These are phyloP conservation scores for Cherax quadricarinatus DNA, from an alignment of 1,140 invertebrate genomes.

Conservation along the genomic window DNA sequence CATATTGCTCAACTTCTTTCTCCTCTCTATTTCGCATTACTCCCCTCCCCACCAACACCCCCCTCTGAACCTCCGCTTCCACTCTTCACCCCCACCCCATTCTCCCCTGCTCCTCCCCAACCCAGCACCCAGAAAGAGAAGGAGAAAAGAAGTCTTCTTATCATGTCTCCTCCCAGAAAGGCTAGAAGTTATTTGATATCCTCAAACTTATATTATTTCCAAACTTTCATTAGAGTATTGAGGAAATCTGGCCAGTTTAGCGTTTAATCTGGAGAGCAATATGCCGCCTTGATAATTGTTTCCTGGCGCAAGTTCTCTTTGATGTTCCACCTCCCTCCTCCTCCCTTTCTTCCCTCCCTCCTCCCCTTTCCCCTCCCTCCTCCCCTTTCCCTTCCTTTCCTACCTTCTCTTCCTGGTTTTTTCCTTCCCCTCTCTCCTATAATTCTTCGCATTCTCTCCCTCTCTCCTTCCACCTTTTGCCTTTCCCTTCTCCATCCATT, in stretches of 20 bases:
- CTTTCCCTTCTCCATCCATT: too few species aligned
- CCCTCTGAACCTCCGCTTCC: neutral
- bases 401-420: neutral
- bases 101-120: neutral
- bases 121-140: neutral
- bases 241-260: conserved; percentile 41
- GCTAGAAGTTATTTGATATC: conserved; percentile 51
- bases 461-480: neutral
- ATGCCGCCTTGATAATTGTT: conserved; percentile 51
- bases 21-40: neutral
- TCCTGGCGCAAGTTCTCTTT: conserved; percentile 31
- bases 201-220: conserved; percentile 56
- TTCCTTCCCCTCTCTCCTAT: neutral
- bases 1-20: neutral
- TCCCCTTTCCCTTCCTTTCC: neutral
- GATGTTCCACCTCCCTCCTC: neutral
- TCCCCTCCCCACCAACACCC: neutral
- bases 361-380: conserved; percentile 13
- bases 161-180: neutral
- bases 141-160: neutral
- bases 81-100: too few species aligned
- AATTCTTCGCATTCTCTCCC: neutral
- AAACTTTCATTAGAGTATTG: conserved; percentile 53
- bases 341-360: neutral
- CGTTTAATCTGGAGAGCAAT: conserved; percentile 52